Conservation (phyloP, 2,888 invertebrate species). For the Papilio demoleus region DNA sequence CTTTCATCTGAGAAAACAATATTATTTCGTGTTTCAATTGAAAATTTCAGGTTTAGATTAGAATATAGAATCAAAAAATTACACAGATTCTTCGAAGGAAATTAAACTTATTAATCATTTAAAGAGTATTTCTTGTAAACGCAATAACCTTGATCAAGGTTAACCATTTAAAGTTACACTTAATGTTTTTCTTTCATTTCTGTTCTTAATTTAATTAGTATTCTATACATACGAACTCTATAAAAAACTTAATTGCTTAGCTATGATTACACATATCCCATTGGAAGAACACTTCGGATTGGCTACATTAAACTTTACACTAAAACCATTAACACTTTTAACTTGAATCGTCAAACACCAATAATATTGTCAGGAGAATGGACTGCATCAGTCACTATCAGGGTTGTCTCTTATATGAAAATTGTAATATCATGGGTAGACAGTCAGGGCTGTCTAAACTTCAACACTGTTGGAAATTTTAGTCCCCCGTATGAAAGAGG, state of each 20-base stretch:
- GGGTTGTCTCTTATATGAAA: conserved; percentile 69
- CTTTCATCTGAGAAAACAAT: no score
- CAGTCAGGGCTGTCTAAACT: neutral
- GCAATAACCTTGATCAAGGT: no score
- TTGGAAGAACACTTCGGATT: conserved; percentile 38
- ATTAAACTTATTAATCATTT: no score
- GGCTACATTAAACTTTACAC: conserved; percentile 1
- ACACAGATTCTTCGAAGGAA: no score
- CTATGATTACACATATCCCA: conserved; percentile 28
- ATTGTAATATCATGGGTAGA: neutral
- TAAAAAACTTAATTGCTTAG: conserved; percentile 8
- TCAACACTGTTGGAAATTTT: neutral
- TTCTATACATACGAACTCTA: neutral
- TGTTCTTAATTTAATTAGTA: neutral
- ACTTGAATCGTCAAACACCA: conserved; percentile 1
- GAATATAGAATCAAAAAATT: no score
- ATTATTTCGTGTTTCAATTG: no score
- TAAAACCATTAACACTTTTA: conserved; percentile 8
- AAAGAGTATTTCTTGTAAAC: no score
- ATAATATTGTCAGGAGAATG: neutral
- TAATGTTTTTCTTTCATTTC: no score
- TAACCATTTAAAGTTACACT: no score
- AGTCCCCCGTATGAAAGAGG: neutral
- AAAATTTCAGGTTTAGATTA: no score
- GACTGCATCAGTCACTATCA: conserved; percentile 60